Conservation (phyloP, 2,888 invertebrate genomes). For the Macrophya annulata region DNA sequence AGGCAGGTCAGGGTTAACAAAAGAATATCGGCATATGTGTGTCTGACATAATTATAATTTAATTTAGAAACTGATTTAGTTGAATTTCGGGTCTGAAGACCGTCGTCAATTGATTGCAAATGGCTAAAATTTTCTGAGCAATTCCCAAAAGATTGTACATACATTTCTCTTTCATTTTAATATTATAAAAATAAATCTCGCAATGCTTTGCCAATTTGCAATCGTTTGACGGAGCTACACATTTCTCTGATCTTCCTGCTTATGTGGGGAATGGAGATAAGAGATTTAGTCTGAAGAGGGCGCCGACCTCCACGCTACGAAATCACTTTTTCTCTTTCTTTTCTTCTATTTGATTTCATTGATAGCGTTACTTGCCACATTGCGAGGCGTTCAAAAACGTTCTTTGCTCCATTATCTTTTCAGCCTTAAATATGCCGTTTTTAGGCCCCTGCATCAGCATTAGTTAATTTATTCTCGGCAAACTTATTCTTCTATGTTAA, state of each 20-base stretch:
- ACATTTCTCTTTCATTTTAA: neutral
- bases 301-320: neutral
- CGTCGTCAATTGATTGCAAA: neutral
- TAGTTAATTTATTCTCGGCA: neutral
- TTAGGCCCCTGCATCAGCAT: neutral
- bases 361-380: slow-evolving; percentile 18
- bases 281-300: neutral
- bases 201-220: neutral
- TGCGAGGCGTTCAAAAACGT: neutral
- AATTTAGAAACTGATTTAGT: neutral
- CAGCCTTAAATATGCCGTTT: neutral
- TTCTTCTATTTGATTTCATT: neutral
- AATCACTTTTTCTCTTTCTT: neutral
- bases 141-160: neutral
- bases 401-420: slow-evolving; percentile 6
- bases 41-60: neutral
- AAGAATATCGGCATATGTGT: neutral
- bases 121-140: neutral
- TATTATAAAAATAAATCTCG: neutral
- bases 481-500: neutral
- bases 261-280: neutral
- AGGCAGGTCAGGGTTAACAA: neutral
- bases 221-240: neutral
- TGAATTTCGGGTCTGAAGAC: neutral
- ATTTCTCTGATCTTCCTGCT: neutral